Conservation (phyloP, 2,113 vertebrate genomes). For the Cricetomys ansorgei region DNA sequence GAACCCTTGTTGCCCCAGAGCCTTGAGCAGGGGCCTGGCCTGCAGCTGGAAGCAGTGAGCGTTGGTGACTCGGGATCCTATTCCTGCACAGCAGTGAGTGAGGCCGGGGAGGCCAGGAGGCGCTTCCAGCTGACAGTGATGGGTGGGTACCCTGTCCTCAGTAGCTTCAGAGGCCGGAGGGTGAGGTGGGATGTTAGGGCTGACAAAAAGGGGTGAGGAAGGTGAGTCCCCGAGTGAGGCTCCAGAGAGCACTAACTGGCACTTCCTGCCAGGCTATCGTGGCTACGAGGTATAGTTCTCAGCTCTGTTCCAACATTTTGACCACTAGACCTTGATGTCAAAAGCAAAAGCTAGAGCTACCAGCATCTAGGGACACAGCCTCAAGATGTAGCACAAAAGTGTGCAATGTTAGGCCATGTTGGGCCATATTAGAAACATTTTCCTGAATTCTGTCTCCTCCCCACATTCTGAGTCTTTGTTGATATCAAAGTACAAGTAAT, state of each 20-base stretch:
- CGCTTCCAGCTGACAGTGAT: constrained; percentile 91
- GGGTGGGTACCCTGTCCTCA: constrained; percentile 83
- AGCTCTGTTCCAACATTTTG: neutral
- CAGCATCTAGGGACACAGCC: neutral
- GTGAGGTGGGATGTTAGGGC: neutral
- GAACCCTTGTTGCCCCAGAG: constrained; percentile 87
- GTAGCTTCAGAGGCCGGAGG: accelerated
- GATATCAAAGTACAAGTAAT: neutral
- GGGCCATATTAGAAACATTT: accelerated
- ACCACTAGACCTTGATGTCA: neutral
- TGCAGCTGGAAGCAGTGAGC: constrained; percentile 87
- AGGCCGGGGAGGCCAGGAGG: constrained; percentile 92
- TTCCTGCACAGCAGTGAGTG: constrained; percentile 91
- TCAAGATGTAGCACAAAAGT: neutral
- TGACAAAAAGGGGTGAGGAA: accelerated
- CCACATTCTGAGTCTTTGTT: neutral
- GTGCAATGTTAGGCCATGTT: too few relatives aligned
- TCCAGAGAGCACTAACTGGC: accelerated
- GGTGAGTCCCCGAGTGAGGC: too few relatives aligned
- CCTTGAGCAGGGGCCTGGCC: constrained; percentile 83
- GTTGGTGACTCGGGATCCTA: constrained; percentile 88
- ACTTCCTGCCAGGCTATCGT: accelerated
- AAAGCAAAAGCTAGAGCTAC: neutral
- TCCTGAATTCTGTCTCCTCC: accelerated
- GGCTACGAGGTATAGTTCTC: neutral